Conservation (phyloP, 2,113 vertebrate genomes). For the Sorex araneus region DNA sequence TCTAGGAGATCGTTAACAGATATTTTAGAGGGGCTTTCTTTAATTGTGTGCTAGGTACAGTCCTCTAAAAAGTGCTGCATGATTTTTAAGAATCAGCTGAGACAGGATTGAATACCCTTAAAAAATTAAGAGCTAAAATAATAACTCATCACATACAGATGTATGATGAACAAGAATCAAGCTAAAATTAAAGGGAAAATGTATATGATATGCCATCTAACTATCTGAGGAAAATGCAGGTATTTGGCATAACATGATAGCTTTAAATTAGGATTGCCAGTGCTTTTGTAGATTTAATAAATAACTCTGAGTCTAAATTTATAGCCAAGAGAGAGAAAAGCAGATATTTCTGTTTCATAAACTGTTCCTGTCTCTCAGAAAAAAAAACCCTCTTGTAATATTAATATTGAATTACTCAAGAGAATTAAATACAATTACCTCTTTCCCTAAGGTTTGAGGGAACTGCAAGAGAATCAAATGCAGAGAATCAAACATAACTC, state of each 20-base stretch:
- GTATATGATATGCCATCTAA: neutral
- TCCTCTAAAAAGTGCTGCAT: slow-evolving; percentile 82
- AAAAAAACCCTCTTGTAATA: slow-evolving; percentile 18
- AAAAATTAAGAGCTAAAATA: slow-evolving; percentile 76
- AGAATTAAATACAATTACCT: slow-evolving; percentile 35
- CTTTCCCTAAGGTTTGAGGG: neutral
- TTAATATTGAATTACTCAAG: neutral
- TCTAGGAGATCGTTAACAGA: slow-evolving; percentile 89
- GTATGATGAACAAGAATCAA: slow-evolving; percentile 70
- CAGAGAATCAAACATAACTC: neutral
- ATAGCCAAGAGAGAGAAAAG: slow-evolving; percentile 40
- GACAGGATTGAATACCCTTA: slow-evolving; percentile 81
- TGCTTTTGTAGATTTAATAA: slow-evolving; percentile 52
- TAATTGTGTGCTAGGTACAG: slow-evolving; percentile 86
- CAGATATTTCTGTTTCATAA: neutral
- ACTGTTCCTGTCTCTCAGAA: neutral
- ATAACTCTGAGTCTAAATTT: slow-evolving; percentile 53
- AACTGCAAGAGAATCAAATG: neutral
- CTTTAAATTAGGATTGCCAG: neutral
- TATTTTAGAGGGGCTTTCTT: slow-evolving; percentile 83
- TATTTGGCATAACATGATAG: neutral
- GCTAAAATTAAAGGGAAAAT: slow-evolving; percentile 37
- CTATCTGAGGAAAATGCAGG: neutral
- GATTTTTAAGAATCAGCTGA: slow-evolving; percentile 78
- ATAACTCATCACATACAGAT: slow-evolving; percentile 36